Evolutionary conservation across 2,888 invertebrate species (phyloP), one percentile per base, ranked within the genome.

Genomic region (Proisotoma minuta): DNA sequence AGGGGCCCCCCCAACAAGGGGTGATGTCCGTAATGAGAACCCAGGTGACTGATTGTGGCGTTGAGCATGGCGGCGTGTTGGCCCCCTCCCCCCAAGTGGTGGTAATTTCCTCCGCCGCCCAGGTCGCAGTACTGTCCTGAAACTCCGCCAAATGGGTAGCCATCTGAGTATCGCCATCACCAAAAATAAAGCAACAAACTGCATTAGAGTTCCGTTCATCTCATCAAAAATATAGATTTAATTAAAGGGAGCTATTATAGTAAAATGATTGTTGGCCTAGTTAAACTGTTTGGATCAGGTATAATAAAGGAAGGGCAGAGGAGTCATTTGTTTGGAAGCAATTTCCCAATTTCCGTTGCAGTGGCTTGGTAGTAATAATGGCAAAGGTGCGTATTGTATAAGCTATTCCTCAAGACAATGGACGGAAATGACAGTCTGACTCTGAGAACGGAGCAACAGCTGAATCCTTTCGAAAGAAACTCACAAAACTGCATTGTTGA

Each of bases 31-130:
- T 84, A 73, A 26, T 54, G 54, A 29, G 54, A 39, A 22, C 27
- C 28, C 54, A 54, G 22, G 54, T 83, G 83, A 70, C 84, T 82
- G 62, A 84, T 83, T 65, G 63, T n/a, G 59, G 49, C 20, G 63
- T 62, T 22, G 69, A 66, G 18, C 65, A 68, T 40, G 66, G 68
- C 48, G 75, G 72, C 76, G 79, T 80, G 73, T 34, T 43, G 59
- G 24, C 52, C 52, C 12, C 54, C 54, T n/a, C 5, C 54, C 8
- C 24, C 24, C 3, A 20, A n/a, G 54, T 54, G 54, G 22, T 54
- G 40, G 34, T 34, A 34, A 52, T 66, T 71, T 26, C 71, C 70
- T 59, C 71, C 72, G 66, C 72, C 72, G 48, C 56, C 62, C 68
- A 73, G 65, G 66, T 73, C 73, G 58, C 71, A 72, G 66, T 73